Conservation (phyloP, 2,888 invertebrate species). For the Saturnia pavonia region DNA sequence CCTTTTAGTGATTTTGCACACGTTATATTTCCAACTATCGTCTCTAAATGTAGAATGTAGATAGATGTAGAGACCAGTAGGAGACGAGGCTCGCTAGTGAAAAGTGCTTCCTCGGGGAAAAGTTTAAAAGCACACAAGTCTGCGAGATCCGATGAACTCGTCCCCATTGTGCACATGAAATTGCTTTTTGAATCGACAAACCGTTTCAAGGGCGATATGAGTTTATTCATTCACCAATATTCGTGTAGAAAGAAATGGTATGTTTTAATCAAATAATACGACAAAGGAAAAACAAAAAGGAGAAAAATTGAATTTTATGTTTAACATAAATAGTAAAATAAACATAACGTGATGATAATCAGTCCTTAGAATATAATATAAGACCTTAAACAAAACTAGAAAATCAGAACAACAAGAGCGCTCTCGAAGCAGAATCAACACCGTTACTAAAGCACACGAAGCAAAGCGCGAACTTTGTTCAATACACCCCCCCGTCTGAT, state of each 20-base stretch:
- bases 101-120: slow-evolving; percentile 21
- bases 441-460: not conserved
- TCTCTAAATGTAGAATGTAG: not conserved
- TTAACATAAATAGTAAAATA: not conserved
- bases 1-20: not conserved
- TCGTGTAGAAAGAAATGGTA: not conserved
- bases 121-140: slow-evolving; percentile 18
- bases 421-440: not conserved
- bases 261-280: not conserved
- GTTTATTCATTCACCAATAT: not conserved
- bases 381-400: not conserved
- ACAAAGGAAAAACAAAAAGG: not conserved
- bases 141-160: slow-evolving; percentile 14
- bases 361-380: not conserved
- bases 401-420: not conserved
- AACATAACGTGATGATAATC: not conserved
- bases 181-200: slow-evolving; percentile 20
- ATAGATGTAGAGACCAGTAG: not conserved
- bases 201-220: not conserved
- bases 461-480: not conserved
- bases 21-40: not conserved
- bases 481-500: not conserved
- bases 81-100: slow-evolving; percentile 9
- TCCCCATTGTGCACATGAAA: slow-evolving; percentile 17
- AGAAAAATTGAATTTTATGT: not conserved